Evolutionary conservation across 2,888 invertebrate species (phyloP), one percentile per base, ranked within the genome.

Genomic region (Mechanitis mazaeus): DNA sequence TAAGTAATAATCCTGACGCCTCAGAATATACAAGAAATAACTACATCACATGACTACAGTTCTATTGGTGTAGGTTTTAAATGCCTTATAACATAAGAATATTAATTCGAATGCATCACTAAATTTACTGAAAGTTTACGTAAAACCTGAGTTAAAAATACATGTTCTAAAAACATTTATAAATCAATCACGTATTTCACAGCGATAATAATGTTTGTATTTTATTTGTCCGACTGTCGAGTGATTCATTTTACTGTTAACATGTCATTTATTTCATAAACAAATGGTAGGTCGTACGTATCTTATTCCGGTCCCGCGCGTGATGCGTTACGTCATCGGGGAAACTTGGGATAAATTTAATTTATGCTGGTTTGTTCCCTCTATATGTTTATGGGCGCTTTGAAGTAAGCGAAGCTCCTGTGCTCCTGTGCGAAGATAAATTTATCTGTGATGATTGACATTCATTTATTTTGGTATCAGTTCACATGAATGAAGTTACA

Each of bases 221-320:
- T 56, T 56, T 20, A 31, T 31, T 62, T 35, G 31, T 28, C 56
- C 45, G 20, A 38, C 45, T 31, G 20, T 54, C 55, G 55, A 54
- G 63, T 63, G 63, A 66, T 66, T 58, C 55, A 61, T 60, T 63
- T 46, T 38, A 45, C 45, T 12, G 35, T 60, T 50, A 55, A 3
- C 7, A 7, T 53, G 56, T 64, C 53, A 65, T 65, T 68, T 68
- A 68, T 67, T 65, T 54, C 64, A 64, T 67, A 66, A 69, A 70
- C 65, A 61, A 47, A 64, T 55, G 45, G 50, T 60, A 64, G 47
- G 56, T 59, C 61, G 63, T 59, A 54, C 58, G 59, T 64, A 61
- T 64, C 57, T 63, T 68, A 71, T 70, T 71, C 64, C 59, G 61
- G 67, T 55, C 33, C 56, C 33, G 66, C 71, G 66, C 71, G 71